Percentiles rank a stretch among this genome's conserved stretches.
Conservation (phyloP, 1,140 invertebrate genomes). For the Halyomorpha halys region DNA sequence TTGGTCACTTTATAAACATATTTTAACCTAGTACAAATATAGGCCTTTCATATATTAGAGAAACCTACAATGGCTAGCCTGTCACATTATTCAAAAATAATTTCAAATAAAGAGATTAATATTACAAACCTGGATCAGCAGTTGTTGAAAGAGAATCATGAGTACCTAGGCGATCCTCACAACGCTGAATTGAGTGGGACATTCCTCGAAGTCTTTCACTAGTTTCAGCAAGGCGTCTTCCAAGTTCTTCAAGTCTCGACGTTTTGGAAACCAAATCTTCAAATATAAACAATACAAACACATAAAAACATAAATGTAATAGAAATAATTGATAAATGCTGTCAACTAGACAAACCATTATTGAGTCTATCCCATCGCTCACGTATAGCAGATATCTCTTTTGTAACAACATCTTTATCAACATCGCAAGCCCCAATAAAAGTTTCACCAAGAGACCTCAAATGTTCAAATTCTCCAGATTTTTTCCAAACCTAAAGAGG, state of each 20-base stretch:
- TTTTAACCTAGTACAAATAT: no score
- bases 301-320: neutral
- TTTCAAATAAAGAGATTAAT: no score
- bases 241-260: slow-evolving; percentile 73
- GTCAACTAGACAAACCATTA: slow-evolving; percentile 46
- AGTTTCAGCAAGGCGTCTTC: slow-evolving; percentile 71
- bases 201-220: slow-evolving; percentile 74
- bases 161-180: slow-evolving; percentile 75
- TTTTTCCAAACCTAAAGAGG: slow-evolving; percentile 53
- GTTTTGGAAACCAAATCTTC: slow-evolving; percentile 46
- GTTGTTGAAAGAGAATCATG: slow-evolving; percentile 56
- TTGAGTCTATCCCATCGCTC: slow-evolving; percentile 83
- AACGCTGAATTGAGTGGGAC: slow-evolving; percentile 67
- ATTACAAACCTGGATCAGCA: slow-evolving; percentile 13
- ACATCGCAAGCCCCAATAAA: slow-evolving; percentile 76
- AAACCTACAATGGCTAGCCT: no score
- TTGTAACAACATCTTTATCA: slow-evolving; percentile 79
- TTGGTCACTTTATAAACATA: no score
- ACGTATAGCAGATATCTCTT: slow-evolving; percentile 60
- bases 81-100: no score
- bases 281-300: neutral
- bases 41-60: no score
- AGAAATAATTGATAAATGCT: neutral
- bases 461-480: slow-evolving; percentile 84
- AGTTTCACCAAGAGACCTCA: slow-evolving; percentile 70